Evolutionary conservation across 2,797 vertebrate species (phyloP).

Genomic region (Lagodon rhomboides): DNA sequence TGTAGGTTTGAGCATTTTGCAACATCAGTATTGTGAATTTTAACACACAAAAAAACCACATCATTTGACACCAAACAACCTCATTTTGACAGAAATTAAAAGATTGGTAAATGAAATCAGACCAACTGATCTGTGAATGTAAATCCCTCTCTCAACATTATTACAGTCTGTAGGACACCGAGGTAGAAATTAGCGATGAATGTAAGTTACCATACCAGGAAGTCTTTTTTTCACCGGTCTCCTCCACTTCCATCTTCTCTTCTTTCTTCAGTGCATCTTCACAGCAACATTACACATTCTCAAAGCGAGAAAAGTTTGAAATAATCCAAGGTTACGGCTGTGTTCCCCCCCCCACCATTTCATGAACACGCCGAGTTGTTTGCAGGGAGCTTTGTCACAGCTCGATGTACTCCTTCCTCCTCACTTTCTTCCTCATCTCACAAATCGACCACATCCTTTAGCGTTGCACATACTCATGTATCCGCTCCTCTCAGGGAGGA

Average conservation of each 20-base stretch:
- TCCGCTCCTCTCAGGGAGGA: conserved; percentile 62
- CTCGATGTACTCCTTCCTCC: conserved; percentile 64
- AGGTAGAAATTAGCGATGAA: not conserved
- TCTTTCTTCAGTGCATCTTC: conserved; percentile 76
- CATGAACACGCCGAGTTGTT: not conserved
- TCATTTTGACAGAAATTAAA: no score
- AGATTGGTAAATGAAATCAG: no score
- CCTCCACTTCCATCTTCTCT: conserved; percentile 83
- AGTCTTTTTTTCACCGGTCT: conserved; percentile 74
- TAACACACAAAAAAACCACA: no score
- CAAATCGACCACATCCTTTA: conserved; percentile 82
- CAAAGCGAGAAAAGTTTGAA: conserved; percentile 13
- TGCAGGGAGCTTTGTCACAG: conserved; percentile 32
- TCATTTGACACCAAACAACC: no score
- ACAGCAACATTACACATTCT: conserved; percentile 5
- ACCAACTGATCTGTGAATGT: not conserved
- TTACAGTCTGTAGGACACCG: fast-evolving
- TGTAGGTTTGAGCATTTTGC: no score
- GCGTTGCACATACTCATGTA: conserved; percentile 61
- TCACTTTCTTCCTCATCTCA: conserved; percentile 77
- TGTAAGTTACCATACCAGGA: conserved; percentile 80
- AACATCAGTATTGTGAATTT: no score
- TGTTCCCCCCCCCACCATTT: not conserved
- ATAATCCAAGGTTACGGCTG: conserved; percentile 14
- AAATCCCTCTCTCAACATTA: not conserved